Base-by-base conservation (phyloP, 2,113 vertebrate genomes). In the Mixornis gularis region DNA sequence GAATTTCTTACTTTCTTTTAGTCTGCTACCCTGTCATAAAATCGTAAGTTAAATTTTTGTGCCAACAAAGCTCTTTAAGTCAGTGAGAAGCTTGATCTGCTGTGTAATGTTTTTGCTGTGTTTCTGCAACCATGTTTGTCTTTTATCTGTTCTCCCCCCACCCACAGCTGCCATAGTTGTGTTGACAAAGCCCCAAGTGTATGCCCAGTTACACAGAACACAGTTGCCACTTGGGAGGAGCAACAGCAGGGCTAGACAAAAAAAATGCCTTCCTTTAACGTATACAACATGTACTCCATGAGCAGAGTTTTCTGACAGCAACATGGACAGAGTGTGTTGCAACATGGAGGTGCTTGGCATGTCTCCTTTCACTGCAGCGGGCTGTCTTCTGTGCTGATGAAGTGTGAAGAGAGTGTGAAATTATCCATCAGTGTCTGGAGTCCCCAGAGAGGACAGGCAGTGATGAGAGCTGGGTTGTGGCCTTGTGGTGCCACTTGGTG, bases 251-350 rank as follows among this genome's bases (percentile, higher is more conserved):
- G 27, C n/a, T 76, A 49, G 38, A 4, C 48, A 22, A 59, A 69
- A n/a, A 17, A 60, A 34, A 6, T 11, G 11, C 13, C 7, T 73
- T 73, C 4, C 25, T 78, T 73, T 32, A 40, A 16, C 3, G 1
- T 27, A 10, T 6, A 1, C 16, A 46, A 1, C n/a, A 19, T 4
- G 0, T 40, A 16, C 17, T 81, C 12, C 15, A 10, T 0, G 8
- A 76, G 53, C 21, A 49, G 24, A 2, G 15, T 59, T 70, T 86
- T 84, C 26, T 84, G 72, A n/a, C 73, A 84, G 36, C 19, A 14
- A 10, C 10, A 3, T 25, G 36, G 43, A 64, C 43, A 46, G 38
- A 63, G 34, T 2, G 18, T 90, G 71, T 82, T 44, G 44, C 49
- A 70, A 59, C 60, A 26, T 0, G 3, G 40, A 27, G 21, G 17